Percentiles rank a stretch among this genome's conserved stretches.
Evolutionary conservation across 1,140 invertebrate genomes (phyloP).

Genomic region (Trissolcus basalis): DNA sequence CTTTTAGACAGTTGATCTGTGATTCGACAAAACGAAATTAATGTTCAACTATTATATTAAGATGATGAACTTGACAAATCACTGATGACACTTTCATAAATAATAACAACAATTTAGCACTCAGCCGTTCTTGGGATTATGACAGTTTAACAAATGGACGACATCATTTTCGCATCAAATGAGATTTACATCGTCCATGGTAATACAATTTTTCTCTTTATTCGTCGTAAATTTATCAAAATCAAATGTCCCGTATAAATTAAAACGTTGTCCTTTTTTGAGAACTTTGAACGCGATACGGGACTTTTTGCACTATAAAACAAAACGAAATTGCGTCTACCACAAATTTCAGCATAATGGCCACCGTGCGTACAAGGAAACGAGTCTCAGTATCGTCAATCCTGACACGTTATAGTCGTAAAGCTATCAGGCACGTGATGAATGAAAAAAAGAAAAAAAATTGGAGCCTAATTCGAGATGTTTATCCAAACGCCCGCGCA

Average conservation of each 20-base stretch:
- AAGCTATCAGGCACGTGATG: conserved; percentile 59
- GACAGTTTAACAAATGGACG: too few species aligned
- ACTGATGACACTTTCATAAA: conserved; percentile 33
- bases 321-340: conserved; percentile 14
- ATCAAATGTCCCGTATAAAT: neutral
- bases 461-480: conserved; percentile 63
- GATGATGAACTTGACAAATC: conserved; percentile 69
- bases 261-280: neutral
- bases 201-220: too few species aligned
- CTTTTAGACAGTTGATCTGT: conserved; percentile 77
- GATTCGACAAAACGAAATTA: conserved; percentile 74
- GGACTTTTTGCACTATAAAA: conserved; percentile 11
- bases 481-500: conserved; percentile 63
- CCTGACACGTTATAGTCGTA: conserved; percentile 58
- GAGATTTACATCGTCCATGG: too few species aligned
- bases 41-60: conserved; percentile 68
- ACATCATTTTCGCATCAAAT: too few species aligned
- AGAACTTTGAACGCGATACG: too few species aligned
- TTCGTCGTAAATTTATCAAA: neutral
- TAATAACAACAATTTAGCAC: conserved; percentile 43
- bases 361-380: conserved; percentile 40
- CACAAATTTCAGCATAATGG: conserved; percentile 48
- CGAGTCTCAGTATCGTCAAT: conserved; percentile 55
- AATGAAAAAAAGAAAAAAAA: conserved; percentile 60
- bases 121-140: conserved; percentile 7